Base-by-base conservation (phyloP, 2,113 vertebrate genomes). In the Sakesphorus luctuosus region DNA sequence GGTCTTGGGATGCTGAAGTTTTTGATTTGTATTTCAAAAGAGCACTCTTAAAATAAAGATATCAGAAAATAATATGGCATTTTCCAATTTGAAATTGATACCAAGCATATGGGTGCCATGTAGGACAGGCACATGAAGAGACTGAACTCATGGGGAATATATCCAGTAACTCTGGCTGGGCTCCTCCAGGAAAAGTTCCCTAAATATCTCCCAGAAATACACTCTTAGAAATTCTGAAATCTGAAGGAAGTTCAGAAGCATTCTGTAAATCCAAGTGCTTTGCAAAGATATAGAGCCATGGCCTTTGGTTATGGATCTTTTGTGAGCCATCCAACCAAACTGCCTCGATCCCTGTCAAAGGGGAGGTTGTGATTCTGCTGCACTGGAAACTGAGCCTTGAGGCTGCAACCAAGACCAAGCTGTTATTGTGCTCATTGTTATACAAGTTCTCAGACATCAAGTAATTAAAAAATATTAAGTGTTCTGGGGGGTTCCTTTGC, bases 51-150 rank as follows among this genome's bases (percentile, higher is more conserved):
- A 84, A 76, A 46, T 9, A 36, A 88, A 69, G 8, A 3, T 11
- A 87, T 72, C 15, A 65, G 59, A 59, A 93, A 94, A 83, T 55
- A 93, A 89, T 80, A 56, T 83, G 71, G 72, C 72, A 84, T 90
- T 95, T 96, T 91, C 79, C 26, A 50, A 31, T 18, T 33, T 49
- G 62, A 66, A 91, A 58, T 53, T 67, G 62, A 6, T 87, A 76
- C 75, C 73, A 82, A 89, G 36, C 23, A 2, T 55, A 78, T 82
- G 82, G 82, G 59, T 56, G n/a, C n/a, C 15, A 5, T 65, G 35
- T 17, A 74, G 82, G 66, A 33, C 1, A 74, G 72, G 79, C 62
- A 83, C 63, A 46, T 9, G 61, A 80, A 85, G 10, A 58, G 83
- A 89, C 65, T 93, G 81, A 75, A 66, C 67, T 91, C 56, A 90